Percentiles rank a stretch among this genome's conserved stretches.
Evolutionary conservation across 2,797 vertebrate genomes (phyloP).

Genomic region (Aulostomus chinensis): DNA sequence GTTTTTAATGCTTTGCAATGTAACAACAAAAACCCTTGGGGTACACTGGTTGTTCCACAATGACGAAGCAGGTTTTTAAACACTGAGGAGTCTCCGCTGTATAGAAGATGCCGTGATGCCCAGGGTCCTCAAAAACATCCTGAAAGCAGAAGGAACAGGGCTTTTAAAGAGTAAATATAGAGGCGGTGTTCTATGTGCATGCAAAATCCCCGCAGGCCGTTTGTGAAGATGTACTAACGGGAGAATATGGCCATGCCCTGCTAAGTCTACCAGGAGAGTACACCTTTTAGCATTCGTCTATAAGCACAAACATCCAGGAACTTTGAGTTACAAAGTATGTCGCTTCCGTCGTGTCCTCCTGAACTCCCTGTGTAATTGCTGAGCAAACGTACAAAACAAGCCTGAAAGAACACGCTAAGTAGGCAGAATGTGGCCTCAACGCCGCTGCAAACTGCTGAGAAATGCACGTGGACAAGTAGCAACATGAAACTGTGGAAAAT

Average conservation of each 20-base stretch:
- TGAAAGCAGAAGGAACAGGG: slow-evolving; percentile 37
- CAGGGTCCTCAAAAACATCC: slow-evolving; percentile 16
- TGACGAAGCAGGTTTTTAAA: slow-evolving; percentile 10
- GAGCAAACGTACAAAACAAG: slow-evolving; percentile 31
- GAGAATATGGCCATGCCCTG: slow-evolving; percentile 44
- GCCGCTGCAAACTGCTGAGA: slow-evolving; percentile 18
- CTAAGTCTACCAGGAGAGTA: slow-evolving; percentile 43
- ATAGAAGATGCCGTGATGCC: slow-evolving; percentile 9
- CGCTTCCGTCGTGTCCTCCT: slow-evolving; percentile 15
- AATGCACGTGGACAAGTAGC: slow-evolving; percentile 5
- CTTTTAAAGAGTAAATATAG: slow-evolving; percentile 79
- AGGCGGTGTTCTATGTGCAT: slow-evolving; percentile 42
- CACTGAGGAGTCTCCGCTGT: slow-evolving; percentile 18
- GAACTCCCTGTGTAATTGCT: slow-evolving; percentile 43
- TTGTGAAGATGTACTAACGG: slow-evolving; percentile 39
- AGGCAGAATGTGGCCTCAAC: slow-evolving; percentile 14
- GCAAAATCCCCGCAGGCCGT: slow-evolving; percentile 40
- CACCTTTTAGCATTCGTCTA: slow-evolving; percentile 60
- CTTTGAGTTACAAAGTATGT: slow-evolving; percentile 29
- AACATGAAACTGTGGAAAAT: slow-evolving; percentile 14
- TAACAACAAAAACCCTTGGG: slow-evolving; percentile 7
- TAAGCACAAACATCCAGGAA: slow-evolving; percentile 49
- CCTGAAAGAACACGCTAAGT: slow-evolving; percentile 27
- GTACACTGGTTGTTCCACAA: slow-evolving; percentile 10
- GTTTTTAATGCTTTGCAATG: slow-evolving; percentile 5